Evolutionary conservation across 2,797 vertebrate species (phyloP), one percentile per base, ranked within the genome.

Genomic region (Poeciliopsis infans): DNA sequence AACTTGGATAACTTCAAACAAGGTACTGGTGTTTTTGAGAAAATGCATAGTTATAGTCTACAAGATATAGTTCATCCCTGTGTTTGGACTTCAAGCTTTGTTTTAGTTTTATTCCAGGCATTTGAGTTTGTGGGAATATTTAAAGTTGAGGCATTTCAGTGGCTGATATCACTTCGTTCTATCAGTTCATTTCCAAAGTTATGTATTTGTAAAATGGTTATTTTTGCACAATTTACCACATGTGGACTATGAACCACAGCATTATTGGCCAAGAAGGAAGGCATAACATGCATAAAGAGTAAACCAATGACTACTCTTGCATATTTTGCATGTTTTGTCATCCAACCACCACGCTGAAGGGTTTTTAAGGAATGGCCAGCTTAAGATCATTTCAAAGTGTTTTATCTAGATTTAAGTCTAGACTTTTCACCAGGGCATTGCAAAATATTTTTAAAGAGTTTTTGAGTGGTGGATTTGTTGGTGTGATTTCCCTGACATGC

Each of bases 1-100:
- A 99, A 97, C 92, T 94, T 99, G 78, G 98, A 99, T n/a, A 99
- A 96, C 93, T 99, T 99, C 87, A 98, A 97, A 90, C 98, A 99
- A 97, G 98, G 98, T 99, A 43, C 16, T 0, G 5, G 6, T 46
- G 20, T 69, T 79, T 75, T 69, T 68, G 1, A 28, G 11, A 59
- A 43, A 2, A 25, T 5, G 7, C 18, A 1, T 5, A 28, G 1
- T 7, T 71, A 36, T 57, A 10, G 0, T 31, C 49, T 46, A 33
- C 7, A 16, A 6, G 31, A 66, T 39, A 39, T 39, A 12, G 64
- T 23, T 68, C 36, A 41, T 12, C 36, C 10, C 33, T 41, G 33
- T 68, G 64, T 25, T 41, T 25, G 36, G 64, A 41, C 36, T 68
- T 41, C 4, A 11, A 41, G 36, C 36, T 25, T 68, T 68, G 18